phyloP scores from a whole-genome alignment of 1,140 invertebrate genomes.

The Archivesica marissinica region DNA sequence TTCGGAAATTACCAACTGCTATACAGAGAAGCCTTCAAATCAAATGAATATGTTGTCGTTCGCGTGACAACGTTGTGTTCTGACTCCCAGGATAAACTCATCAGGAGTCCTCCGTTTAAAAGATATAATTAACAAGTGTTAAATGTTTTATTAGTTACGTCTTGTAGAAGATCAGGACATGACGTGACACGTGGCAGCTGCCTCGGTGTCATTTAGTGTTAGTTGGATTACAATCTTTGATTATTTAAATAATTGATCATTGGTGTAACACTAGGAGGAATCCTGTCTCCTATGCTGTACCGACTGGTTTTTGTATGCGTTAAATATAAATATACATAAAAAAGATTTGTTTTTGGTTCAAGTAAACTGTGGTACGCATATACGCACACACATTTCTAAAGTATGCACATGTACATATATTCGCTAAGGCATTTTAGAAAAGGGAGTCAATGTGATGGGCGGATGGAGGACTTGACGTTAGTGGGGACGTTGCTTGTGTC shows the following conservation, averaged over 20 bases:
- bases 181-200: constrained; percentile 11
- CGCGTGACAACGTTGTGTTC: constrained; percentile 19
- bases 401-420: no score
- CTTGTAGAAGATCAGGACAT: neutral
- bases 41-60: constrained; percentile 1
- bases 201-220: constrained; percentile 4
- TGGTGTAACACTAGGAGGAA: neutral
- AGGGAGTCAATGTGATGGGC: no score
- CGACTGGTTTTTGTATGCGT: no score
- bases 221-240: constrained; percentile 14
- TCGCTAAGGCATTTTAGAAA: no score
- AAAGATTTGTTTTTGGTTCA: no score
- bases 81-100: neutral
- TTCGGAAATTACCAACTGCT: no score
- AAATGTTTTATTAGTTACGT: constrained; percentile 7
- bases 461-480: no score
- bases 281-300: neutral
- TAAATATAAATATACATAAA: no score
- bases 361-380: no score
- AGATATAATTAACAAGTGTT: constrained; percentile 11
- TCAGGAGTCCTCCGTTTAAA: constrained; percentile 37
- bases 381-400: no score
- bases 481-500: no score
- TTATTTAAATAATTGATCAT: constrained; percentile 18
- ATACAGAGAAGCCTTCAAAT: no score